phyloP scores from a whole-genome alignment of 1,140 invertebrate genomes.

The Musca vetustissima region DNA sequence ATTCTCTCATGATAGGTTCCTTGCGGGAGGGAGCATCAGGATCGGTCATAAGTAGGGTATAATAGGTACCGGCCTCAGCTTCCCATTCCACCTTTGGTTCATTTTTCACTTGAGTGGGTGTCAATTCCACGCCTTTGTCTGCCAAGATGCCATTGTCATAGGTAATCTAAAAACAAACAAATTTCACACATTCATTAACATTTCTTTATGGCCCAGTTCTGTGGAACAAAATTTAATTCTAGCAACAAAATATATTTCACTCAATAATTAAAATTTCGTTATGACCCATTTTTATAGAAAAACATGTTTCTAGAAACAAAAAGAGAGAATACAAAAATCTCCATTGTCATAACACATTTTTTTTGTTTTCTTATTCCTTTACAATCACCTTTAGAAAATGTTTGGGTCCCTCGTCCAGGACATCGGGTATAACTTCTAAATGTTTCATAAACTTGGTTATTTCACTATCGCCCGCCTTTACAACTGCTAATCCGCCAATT shows the following conservation, averaged over 20 bases:
- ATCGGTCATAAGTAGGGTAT: constrained; percentile 72
- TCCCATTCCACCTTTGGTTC: constrained; percentile 67
- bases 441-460: constrained; percentile 42
- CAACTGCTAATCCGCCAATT: background rate
- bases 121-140: constrained; percentile 67
- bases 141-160: constrained; percentile 59
- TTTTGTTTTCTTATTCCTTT: background rate
- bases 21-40: constrained; percentile 68
- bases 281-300: background rate
- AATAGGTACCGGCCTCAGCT: constrained; percentile 64
- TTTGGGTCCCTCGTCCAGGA: constrained; percentile 43
- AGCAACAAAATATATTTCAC: too few species aligned
- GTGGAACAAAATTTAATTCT: too few species aligned
- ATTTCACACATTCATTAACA: background rate
- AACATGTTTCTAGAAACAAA: too few species aligned
- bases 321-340: too few species aligned
- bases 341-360: too few species aligned
- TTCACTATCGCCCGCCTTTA: constrained; percentile 35
- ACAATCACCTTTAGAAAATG: constrained; percentile 50
- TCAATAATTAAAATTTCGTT: too few species aligned
- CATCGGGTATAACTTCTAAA: constrained; percentile 47
- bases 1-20: constrained; percentile 78
- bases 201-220: background rate
- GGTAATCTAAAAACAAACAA: background rate
- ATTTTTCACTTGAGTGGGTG: constrained; percentile 71